A percentile compares a stretch with the other conserved stretches of the same genome.
Conservation (phyloP, 2,888 invertebrate genomes). For the Zaprionus lineosus region DNA sequence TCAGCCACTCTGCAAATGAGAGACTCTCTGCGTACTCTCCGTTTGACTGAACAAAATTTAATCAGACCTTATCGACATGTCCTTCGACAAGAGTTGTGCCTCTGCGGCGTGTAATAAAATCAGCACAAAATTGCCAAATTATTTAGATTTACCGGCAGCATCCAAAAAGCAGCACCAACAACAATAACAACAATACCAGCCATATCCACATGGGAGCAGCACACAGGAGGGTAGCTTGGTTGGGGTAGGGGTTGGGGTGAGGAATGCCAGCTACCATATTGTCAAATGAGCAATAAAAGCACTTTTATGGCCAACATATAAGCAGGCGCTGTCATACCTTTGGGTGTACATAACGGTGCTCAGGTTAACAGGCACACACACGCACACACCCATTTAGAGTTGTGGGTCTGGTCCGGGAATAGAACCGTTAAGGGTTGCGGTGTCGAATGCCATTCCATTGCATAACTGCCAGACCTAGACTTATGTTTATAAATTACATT, state of each 20-base stretch:
- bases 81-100: slow-evolving; percentile 27
- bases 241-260: too few relatives aligned
- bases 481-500: slow-evolving; percentile 60
- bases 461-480: slow-evolving; percentile 15
- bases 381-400: too few relatives aligned
- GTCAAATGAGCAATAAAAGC: slow-evolving; percentile 78
- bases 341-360: slow-evolving; percentile 16
- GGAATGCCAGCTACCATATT: slow-evolving; percentile 55
- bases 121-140: slow-evolving; percentile 77
- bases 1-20: too few relatives aligned
- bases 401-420: too few relatives aligned
- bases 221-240: slow-evolving; percentile 1
- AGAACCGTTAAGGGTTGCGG: slow-evolving; percentile 24
- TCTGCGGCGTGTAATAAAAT: slow-evolving; percentile 72
- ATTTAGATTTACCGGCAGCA: slow-evolving; percentile 75
- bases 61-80: slow-evolving; percentile 56
- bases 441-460: slow-evolving; percentile 11
- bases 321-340: slow-evolving; percentile 23
- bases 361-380: too few relatives aligned
- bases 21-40: slow-evolving; percentile 36
- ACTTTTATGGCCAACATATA: slow-evolving; percentile 65
- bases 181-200: slow-evolving; percentile 5
- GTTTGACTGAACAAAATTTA: slow-evolving; percentile 25
- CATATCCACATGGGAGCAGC: neutral
- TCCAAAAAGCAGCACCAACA: slow-evolving; percentile 28